Conservation (phyloP, 2,113 vertebrate species). For the Capreolus pygargus region DNA sequence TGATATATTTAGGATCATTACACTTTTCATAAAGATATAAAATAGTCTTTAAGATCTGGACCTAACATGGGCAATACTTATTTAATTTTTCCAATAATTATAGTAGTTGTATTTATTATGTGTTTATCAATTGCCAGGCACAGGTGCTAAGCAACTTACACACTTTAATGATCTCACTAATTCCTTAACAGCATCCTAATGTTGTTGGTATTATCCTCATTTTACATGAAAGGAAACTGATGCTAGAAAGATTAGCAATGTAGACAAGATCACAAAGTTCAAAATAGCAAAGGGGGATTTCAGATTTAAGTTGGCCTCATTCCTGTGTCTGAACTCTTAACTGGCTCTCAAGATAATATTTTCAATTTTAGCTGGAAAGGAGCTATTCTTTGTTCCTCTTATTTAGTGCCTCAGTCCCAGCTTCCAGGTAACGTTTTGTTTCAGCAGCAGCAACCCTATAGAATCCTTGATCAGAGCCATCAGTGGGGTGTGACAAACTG, state of each 20-base stretch:
- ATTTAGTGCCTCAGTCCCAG: not conserved
- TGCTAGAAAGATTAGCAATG: constrained; percentile 18
- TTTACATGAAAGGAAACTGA: not conserved
- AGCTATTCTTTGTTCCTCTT: not conserved
- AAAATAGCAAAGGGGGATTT: not conserved
- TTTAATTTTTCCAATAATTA: constrained; percentile 23
- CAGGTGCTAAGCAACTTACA: not conserved
- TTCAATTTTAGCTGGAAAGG: constrained; percentile 10
- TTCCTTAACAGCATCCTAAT: not conserved
- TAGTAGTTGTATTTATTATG: not conserved
- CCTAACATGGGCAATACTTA: not conserved
- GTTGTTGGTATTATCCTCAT: not conserved
- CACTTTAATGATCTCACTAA: not conserved
- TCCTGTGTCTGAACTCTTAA: constrained; percentile 14
- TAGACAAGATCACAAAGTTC: not conserved
- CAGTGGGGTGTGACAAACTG: not conserved
- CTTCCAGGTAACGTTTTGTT: not conserved
- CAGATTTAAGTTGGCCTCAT: constrained; percentile 5
- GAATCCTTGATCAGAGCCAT: not conserved
- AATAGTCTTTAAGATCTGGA: not conserved
- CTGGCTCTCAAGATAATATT: not conserved
- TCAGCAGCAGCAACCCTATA: not conserved
- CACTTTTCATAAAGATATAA: not conserved
- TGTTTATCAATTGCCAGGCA: not conserved
- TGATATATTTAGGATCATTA: not conserved